Base-by-base conservation (phyloP, 2,113 vertebrate genomes). In the Syngnathus scovelli region DNA sequence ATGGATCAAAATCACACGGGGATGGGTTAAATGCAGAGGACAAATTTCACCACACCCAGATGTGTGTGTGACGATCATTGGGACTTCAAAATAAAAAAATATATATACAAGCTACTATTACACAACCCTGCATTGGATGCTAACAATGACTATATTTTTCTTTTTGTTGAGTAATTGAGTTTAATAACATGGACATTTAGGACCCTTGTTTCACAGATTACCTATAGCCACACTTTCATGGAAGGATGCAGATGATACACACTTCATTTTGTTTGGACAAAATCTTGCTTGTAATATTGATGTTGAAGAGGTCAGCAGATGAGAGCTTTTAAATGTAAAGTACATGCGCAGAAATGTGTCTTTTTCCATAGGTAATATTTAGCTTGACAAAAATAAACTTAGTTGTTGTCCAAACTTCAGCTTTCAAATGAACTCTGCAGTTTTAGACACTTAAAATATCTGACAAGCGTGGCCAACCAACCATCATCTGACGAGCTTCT, bases 101-200 rank as follows among this genome's bases (percentile, higher is more conserved):
- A 23, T 1, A 23, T 76, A 76, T 67, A 83, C 68, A 62, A 76
- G 73, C 6, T 49, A 81, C 58, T 61, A 38, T 49, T 64, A 46
- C 56, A 61, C 67, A 70, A 54, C 64, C 66, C 63, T 64, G 33
- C 55, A 65, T 66, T 54, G 52, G 7, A 55, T 55, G 21, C 52
- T 55, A 55, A 21, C 10, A 13, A 55, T 21, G 52, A 55, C 23
- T 43, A 18, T 19, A 19, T 6, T 48, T 48, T 48, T 6, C 15
- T 48, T 48, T 33, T 33, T 33, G 27, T 33, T 33, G 27, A 33
- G 27, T 33, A 33, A 33, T 33, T 33, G 27, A 33, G 27, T 33
- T 33, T 33, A 33, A 33, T 52, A 21, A 52, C n/a, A 54, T 23
- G 8, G 10, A 27, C 2, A 54, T n/a, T 51, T 61, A 37, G 9